Evolutionary conservation across 2,797 vertebrate genomes (phyloP), one percentile per base, ranked within the genome.

Genomic region (Helicolenus hilgendorfi): DNA sequence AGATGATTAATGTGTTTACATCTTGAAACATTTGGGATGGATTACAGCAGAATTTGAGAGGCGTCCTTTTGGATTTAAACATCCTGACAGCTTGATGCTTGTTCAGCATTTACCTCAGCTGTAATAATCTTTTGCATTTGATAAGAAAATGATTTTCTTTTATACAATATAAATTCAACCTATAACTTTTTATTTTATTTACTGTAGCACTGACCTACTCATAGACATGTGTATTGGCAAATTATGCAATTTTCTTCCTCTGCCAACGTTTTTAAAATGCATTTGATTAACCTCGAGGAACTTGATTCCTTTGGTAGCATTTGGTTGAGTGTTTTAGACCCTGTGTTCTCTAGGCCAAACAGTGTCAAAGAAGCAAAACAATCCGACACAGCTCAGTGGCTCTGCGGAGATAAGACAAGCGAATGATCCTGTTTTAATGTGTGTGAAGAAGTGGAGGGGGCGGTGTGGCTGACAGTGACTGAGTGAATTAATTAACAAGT

Each of bases 401-500:
- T 70, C 45, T 71, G 77, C 67, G 73, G 78, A 56, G 72, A 60
- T 29, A 70, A 79, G 72, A 70, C 33, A 4, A 77, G 59, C 20
- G 2, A 27, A 38, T 82, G 22, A 84, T 65, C 36, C 29, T 59
- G 22, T 60, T 77, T 77, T 5, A 58, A 38, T 55, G 33, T 33
- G 35, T 62, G 65, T 56, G 33, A 29, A 41, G 33, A 65, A 58
- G 4, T 26, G 31, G 56, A 18, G 27, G 11, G 7, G 64, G 22
- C 24, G 29, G 31, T 13, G 64, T 68, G 3, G 33, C 53, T 22
- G 64, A 78, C 72, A 78, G 72, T 11, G 59, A 80, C 7, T 4
- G 55, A 76, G n/a, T 15, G 18, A 70, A 71, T 62, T 72, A 36
- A 87, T 85, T 75, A 83, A 72, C 64, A 72, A 59, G 73, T 70